phyloP scores from a whole-genome alignment of 2,113 vertebrate species.

The Cairina moschata region DNA sequence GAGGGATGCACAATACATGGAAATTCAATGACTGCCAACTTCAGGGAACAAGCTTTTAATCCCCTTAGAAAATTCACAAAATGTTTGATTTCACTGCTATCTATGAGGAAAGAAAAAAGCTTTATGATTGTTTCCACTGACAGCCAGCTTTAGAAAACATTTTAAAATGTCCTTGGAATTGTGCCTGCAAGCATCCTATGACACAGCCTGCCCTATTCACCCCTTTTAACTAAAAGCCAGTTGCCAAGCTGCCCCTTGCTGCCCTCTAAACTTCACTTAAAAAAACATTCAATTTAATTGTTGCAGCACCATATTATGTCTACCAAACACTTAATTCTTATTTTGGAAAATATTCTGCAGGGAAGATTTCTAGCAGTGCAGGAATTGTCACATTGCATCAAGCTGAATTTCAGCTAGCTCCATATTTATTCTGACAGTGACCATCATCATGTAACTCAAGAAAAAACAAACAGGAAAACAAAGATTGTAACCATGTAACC shows the following conservation, averaged over 20 bases:
- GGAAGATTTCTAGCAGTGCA: background rate
- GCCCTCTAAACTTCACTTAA: background rate
- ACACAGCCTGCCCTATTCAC: background rate
- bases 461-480: background rate
- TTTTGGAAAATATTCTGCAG: background rate
- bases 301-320: background rate
- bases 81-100: background rate
- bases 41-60: background rate
- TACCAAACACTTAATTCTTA: background rate
- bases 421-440: background rate
- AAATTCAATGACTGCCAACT: background rate
- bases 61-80: background rate
- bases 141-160: background rate
- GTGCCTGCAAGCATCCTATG: background rate
- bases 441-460: background rate
- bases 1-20: background rate
- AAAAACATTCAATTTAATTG: background rate
- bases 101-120: background rate
- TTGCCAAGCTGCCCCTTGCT: background rate
- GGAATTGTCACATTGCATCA: background rate
- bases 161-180: background rate
- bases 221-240: background rate
- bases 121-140: background rate
- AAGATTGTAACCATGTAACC: background rate
- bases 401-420: background rate